Base-by-base conservation (phyloP, 2,797 vertebrate species). In the Gallinago stenura region DNA sequence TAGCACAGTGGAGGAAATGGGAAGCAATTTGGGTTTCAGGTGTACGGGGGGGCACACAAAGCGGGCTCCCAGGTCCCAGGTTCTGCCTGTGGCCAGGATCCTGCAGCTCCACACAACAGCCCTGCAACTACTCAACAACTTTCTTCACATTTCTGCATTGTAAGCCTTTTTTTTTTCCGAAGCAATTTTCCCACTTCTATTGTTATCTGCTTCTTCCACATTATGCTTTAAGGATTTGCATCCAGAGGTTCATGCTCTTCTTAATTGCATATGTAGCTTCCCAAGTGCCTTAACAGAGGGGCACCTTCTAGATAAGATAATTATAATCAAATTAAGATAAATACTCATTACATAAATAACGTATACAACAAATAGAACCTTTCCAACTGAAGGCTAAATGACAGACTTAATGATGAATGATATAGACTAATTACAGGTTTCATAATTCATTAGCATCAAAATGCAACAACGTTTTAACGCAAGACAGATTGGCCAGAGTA, bases 21-120 rank as follows among this genome's bases (percentile, higher is more conserved):
- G 17, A 18, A 65, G 31, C 0, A 0, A 26, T 4, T 1, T 0
- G 4, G 2, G 18, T 1, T 45, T 26, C 56, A n/a, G 15, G 5
- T 16, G 41, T 13, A 21, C 2, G 2, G 15, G 53, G 18, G 57
- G 21, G n/a, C 10, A 19, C 18, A n/a, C 4, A 9, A 30, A 7
- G 18, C 0, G 0, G n/a, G 5, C 22, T 12, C 21, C 33, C 2
- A 18, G 15, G 11, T 30, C 51, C n/a, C 28, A 2, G 46, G 2
- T 6, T 7, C 21, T 39, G 71, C 22, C 46, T 17, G 41, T 0
- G 4, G 39, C 35, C 1, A 0, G 4, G 65, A 12, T 48, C 20
- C 15, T 1, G 7, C 35, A 12, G 53, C 41, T 31, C 56, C 14
- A 1, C 15, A 4, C 33, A 43, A 7, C 25, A 14, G 0, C 68